Percentiles rank a stretch among this genome's conserved stretches.
Evolutionary conservation across 2,113 vertebrate species (phyloP).

Genomic region (Ciconia stormi): DNA sequence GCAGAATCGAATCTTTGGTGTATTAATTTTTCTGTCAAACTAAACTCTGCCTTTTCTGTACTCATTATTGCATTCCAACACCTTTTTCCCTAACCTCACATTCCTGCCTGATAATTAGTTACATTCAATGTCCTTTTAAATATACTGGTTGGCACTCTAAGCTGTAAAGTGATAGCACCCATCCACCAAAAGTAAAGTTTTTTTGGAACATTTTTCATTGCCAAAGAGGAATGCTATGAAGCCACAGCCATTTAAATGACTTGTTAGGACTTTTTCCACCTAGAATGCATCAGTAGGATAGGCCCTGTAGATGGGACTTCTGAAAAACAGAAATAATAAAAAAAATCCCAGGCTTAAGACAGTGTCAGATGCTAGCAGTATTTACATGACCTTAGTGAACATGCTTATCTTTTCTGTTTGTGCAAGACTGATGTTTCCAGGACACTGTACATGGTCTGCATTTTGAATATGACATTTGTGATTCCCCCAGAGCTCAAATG

Average conservation of each 20-base stretch:
- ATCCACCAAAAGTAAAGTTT: not conserved
- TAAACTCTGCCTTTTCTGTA: not conserved
- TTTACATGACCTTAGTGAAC: not conserved
- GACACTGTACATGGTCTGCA: not conserved
- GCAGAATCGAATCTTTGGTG: not conserved
- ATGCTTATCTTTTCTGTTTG: not conserved
- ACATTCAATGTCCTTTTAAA: not conserved
- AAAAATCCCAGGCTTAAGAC: not conserved
- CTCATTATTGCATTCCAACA: not conserved
- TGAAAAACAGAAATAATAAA: not conserved
- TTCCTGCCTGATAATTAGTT: not conserved
- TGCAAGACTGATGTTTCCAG: not conserved
- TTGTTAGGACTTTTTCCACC: not conserved
- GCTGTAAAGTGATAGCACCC: not conserved
- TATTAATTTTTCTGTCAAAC: not conserved
- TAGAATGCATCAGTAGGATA: not conserved
- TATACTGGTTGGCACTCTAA: not conserved
- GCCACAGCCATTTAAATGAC: not conserved
- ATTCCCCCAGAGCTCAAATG: not conserved
- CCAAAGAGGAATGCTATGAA: not conserved
- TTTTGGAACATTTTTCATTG: not conserved
- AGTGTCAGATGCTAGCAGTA: not conserved
- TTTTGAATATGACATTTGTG: not conserved
- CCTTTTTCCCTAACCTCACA: not conserved
- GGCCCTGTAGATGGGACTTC: not conserved